Percentiles rank a stretch among this genome's conserved stretches.
phyloP scores from a whole-genome alignment of 2,113 vertebrate species.

The Coryphaenoides rupestris region DNA sequence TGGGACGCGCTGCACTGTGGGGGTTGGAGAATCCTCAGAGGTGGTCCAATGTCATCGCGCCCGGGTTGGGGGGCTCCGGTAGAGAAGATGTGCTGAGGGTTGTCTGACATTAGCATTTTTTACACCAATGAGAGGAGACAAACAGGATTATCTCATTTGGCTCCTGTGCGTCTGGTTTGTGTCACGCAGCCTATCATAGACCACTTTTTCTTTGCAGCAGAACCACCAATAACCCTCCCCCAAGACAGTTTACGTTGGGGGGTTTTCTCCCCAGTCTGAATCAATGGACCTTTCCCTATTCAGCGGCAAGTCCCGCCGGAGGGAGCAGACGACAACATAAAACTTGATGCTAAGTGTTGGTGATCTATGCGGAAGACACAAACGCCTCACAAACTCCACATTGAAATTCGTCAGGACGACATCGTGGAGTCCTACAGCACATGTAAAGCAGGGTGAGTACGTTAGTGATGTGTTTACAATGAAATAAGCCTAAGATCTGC shows the following conservation, averaged over 20 bases:
- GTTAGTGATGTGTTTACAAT: too few relatives aligned
- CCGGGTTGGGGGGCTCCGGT: background rate
- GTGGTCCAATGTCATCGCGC: conserved; percentile 14
- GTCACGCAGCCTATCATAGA: conserved; percentile 42
- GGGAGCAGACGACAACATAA: too few relatives aligned
- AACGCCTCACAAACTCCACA: too few relatives aligned
- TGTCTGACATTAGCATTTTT: conserved; percentile 52
- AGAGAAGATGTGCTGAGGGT: conserved; percentile 5
- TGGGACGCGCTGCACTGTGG: background rate
- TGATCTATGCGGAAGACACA: too few relatives aligned
- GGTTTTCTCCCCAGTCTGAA: background rate
- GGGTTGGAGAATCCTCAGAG: conserved; percentile 1
- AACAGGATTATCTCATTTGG: conserved; percentile 52
- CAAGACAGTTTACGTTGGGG: conserved; percentile 31
- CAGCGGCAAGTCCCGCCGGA: too few relatives aligned
- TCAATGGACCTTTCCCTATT: too few relatives aligned
- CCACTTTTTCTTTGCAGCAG: conserved; percentile 50
- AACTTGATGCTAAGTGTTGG: too few relatives aligned
- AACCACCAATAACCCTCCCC: conserved; percentile 37
- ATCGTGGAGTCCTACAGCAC: too few relatives aligned
- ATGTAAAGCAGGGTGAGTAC: too few relatives aligned
- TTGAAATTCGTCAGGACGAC: too few relatives aligned
- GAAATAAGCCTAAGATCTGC: too few relatives aligned
- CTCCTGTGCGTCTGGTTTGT: background rate
- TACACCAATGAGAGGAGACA: conserved; percentile 51